Evolutionary conservation across 1,140 invertebrate species (phyloP), one percentile per base, ranked within the genome.

Genomic region (Bombyx mandarina): DNA sequence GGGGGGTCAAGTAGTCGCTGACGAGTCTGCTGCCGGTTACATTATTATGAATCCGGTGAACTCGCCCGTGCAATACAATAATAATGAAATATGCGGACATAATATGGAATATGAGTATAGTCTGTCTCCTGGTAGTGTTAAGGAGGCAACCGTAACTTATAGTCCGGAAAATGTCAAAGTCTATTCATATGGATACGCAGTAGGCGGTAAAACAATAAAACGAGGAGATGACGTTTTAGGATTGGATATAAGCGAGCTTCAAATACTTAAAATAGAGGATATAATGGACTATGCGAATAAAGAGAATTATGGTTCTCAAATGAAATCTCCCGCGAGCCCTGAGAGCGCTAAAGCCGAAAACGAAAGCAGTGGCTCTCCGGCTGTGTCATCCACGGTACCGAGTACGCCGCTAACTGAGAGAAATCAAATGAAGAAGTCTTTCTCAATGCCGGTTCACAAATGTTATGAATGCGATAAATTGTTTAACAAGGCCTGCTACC

Each of bases 401-500:
- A 79, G 72, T 56, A 80, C 82, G 9, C 87, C 87, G 6, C 74
- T 89, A 26, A 68, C 77, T 52, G 84, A 86, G 62, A 78, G 79
- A 52, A 89, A 89, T 69, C 80, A 85, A 50, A 57, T 82, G 22
- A 79, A 83, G 58, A 87, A 83, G 46, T 53, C 75, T 2, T 71
- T 65, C 26, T 66, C 77, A 10, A 85, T 82, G 35, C 77, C 89
- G 18, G 78, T 89, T 22, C 90, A 94, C 75, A 94, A 93, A 79
- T 97, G 95, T 80, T 90, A 92, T 63, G 92, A 94, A 67, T 97
- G 95, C 82, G 91, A 94, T 71, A 96, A 96, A 78, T 80, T 92
- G 3, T 97, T 97, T 87, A 95, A 94, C 76, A 95, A 94, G 69
- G 91, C 93, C 22, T 97, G 95, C 75, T 97, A 97, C 74, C 84